Base-by-base conservation (phyloP, 2,888 invertebrate genomes). In the Cheilosia vulpina region DNA sequence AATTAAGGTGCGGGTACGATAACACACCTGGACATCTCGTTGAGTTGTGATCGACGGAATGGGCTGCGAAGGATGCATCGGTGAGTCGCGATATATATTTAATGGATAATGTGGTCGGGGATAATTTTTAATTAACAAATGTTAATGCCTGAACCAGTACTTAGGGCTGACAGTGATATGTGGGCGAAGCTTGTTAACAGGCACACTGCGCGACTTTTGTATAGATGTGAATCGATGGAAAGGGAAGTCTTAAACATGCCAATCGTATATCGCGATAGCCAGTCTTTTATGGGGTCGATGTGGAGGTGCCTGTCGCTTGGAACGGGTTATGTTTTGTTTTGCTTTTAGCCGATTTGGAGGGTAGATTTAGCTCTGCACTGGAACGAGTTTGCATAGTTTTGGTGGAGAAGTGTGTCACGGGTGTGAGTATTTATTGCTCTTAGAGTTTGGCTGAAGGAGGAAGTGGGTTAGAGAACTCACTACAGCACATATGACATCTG, bases 41-140 rank as follows among this genome's bases (percentile, higher is more conserved):
- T 60, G 65, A 69, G 62, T 81, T 81, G 68, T 60, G 68, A 58
- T 58, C 57, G 58, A 21, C 38, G 27, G 76, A 77, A 68, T 68
- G 43, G 17, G 19, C 27, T 4, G 24, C 62, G 5, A 17, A 45
- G 27, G 17, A 19, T 58, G 43, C 57, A 63, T 43, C 60, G 52
- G 41, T 15, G 58, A 34, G 17, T 21, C 38, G 47, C 27, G 27
- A 27, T 60, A 38, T 38, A 38, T 38, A 41, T 43, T 52, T 55
- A 58, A 53, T 80, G 75, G 63, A 65, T 57, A 52, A 57, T 76
- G 53, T 60, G n/a, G 79, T 9, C 0, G 68, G 4, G 68, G 50
- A 78, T 73, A 69, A 83, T 47, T 78, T 78, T 83, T 73, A 83
- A 78, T 78, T 83, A 78, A 72, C 73, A 83, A 78, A 62, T 69